Base-by-base conservation (phyloP, 2,888 invertebrate species). In the Teleiodes luculella region DNA sequence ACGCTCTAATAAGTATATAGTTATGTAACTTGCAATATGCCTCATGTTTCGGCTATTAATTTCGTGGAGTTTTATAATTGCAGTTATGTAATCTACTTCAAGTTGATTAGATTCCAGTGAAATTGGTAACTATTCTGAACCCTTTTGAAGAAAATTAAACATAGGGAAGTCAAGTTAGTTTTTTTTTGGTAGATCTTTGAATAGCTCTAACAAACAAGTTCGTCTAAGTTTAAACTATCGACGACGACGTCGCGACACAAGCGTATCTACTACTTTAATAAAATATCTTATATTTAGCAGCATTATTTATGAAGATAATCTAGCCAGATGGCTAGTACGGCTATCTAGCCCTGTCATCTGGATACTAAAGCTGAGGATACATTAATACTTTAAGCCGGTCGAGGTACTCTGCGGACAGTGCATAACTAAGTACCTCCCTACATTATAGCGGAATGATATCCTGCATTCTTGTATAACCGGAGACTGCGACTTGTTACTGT, bases 11-110 rank as follows among this genome's bases (percentile, higher is more conserved):
- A 56, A 57, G n/a, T 45, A 36, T 33, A 41, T 55, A 54, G 59
- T 78, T 76, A 78, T 67, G 68, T 78, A 79, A 76, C 36, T 74
- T 70, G 72, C 64, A 75, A 68, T 74, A 78, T 68, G 61, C 66
- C 70, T 74, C 72, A 73, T 76, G 70, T 66, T 71, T 63, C 70
- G 71, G 60, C 63, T 70, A 68, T 74, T 73, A 66, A 72, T 78
- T 77, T 77, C 70, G 66, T 70, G 72, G 35, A 72, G 61, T 55
- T 62, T 60, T 56, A 43, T 43, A 43, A 43, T 43, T 43, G 28
- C 43, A 5, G 53, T 76, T 72, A 72, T 64, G 61, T 69, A 66
- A 72, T 57, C 24, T 24, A 43, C 13, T 13, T 13, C 43, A 18
- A 20, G 11, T 41, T 20, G 7, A 41, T 41, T 11, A 18, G 8